These are phyloP conservation scores for Tetropium fuscum DNA, from an alignment of 2,888 invertebrate genomes.

Conservation along the genomic window DNA sequence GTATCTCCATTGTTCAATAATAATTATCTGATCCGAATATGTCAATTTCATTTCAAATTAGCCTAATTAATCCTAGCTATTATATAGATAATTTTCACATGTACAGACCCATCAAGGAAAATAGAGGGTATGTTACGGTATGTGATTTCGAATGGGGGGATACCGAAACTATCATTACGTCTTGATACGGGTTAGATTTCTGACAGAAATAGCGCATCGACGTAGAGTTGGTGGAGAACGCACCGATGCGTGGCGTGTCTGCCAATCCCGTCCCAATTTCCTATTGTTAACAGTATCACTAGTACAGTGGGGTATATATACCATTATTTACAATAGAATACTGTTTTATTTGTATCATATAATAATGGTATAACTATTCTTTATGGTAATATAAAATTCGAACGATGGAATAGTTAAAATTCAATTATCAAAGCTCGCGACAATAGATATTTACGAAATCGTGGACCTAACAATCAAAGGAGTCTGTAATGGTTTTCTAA, in stretches of 20 bases:
- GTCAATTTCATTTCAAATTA: not conserved
- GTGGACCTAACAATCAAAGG: too few species aligned
- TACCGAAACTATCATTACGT: conserved; percentile 27
- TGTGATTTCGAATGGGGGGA: conserved; percentile 26
- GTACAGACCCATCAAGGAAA: conserved; percentile 10
- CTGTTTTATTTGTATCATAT: too few species aligned
- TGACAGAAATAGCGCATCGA: conserved; percentile 24
- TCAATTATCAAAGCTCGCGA: too few species aligned
- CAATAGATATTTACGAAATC: too few species aligned
- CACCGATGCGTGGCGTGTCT: conserved; percentile 27
- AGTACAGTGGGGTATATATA: conserved; percentile 2
- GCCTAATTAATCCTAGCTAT: not conserved
- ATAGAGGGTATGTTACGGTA: conserved; percentile 30
- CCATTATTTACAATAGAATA: too few species aligned
- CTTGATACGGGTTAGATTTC: conserved; percentile 30
- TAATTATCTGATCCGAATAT: not conserved
- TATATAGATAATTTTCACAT: conserved; percentile 1
- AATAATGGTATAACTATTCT: too few species aligned
- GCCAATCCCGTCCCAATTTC: conserved; percentile 16
- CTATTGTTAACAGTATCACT: conserved; percentile 24
- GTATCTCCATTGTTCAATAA: too few species aligned
- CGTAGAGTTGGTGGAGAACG: conserved; percentile 9
- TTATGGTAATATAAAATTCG: too few species aligned
- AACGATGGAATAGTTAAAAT: too few species aligned
- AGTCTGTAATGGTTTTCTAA: too few species aligned